Base-by-base conservation (phyloP, 2,888 invertebrate genomes). In the Lingula anatina region DNA sequence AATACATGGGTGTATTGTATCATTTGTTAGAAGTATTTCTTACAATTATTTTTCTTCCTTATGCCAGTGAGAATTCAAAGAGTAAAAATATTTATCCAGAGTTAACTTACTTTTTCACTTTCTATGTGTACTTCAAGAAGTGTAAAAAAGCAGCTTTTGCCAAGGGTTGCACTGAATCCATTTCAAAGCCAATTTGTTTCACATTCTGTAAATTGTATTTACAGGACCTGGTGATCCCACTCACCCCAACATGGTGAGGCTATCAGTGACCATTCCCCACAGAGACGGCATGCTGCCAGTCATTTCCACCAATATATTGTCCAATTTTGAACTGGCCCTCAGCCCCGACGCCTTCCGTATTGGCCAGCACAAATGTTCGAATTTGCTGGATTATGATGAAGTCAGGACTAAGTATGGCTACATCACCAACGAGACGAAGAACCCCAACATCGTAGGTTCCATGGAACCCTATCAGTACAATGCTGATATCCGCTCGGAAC, bases 241-340 rank as follows among this genome's bases (percentile, higher is more conserved):
- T 1, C 61, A 71, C 52, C 68, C 73, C 3, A 75, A 76, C 59
- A 64, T 65, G 40, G 65, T 77, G 7, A 61, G 61, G 20, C 50
- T 77, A 31, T 64, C 68, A 3, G 64, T 77, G 5, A 62, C 60
- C 15, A 61, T 76, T 36, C 76, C 76, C 0, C 77, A 77, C 55
- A 62, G 67, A 45, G 77, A 76, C 55, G 76, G 76, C 20, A 66
- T 76, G 65, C 51, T 77, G 20, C 77, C 77, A 0, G 63, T 67
- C 21, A 60, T 76, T 24, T 75, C 76, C 9, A 76, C 77, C 2
- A 59, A 64, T 1, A 59, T 60, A 27, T 60, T 76, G 36, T 68
- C 74, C 26, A 74, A 76, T 63, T 75, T 76, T 60, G 74, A 73
- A 50, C 60, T 74, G 24, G 69, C 69, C 3, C 62, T 77, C 15